Base-by-base conservation (phyloP, 1,140 invertebrate genomes). In the Orius laevigatus region DNA sequence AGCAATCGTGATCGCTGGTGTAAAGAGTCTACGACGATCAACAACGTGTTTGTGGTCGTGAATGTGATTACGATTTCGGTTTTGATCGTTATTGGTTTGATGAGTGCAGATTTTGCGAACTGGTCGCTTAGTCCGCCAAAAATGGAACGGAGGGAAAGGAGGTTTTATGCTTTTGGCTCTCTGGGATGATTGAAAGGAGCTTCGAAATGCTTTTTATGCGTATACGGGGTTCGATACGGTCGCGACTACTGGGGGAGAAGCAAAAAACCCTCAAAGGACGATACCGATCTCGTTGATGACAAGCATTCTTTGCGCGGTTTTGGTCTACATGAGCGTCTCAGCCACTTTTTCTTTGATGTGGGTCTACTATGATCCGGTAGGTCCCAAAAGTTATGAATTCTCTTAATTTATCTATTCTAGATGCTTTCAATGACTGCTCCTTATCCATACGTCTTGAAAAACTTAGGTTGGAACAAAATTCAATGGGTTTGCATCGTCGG, bases 161-260 rank as follows among this genome's bases (percentile, higher is more conserved):
- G 85, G 84, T 3, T 91, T 90, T 59, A 73, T 83, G 60, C 86
- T 86, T 0, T 90, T 76, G 87, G 0, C 58, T 87, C 6, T 33
- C 70, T 2, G 85, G 85, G 8, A 70, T 59, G 73, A 82, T 90
- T 76, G 62, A 86, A 86, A 0, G 87, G 86, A 0, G 87, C 87
- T 1, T 86, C 86, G 0, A 87, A 82, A 48, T 90, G 86, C 62
- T 62, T 92, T 92, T 64, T 92, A 79, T 60, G 86, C 84, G 32
- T 90, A 89, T 59, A 83, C 89, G 6, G 86, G 86, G 38, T 91
- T 91, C 58, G 88, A 91, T 65, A 76, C 77, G 38, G 76, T 91
- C 35, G 86, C 87, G 10, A 87, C 85, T 0, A 87, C 84, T 1
- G 79, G 25, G 3, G 74, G 75, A 59, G 75, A 78, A 62, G 74